These are phyloP conservation scores for Ferdinandea cuprea DNA, from an alignment of 2,888 invertebrate genomes.

Conservation along the genomic window DNA sequence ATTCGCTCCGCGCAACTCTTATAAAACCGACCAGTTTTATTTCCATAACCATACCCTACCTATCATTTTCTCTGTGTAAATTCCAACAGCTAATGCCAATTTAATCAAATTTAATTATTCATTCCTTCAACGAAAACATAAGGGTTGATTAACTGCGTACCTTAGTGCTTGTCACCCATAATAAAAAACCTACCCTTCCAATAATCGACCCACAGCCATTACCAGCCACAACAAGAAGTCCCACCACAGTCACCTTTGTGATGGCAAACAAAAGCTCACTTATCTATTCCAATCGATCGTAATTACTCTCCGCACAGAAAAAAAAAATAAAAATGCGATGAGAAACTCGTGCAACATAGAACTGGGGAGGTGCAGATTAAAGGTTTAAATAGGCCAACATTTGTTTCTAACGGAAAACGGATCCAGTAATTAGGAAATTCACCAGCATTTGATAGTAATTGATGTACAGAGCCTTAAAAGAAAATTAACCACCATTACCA, in stretches of 20 bases:
- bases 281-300: background rate
- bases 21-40: too few relatives aligned
- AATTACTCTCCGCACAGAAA: background rate
- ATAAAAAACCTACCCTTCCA: background rate
- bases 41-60: background rate
- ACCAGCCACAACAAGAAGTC: constrained; percentile 1
- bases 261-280: background rate
- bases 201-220: constrained; percentile 1
- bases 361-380: too few relatives aligned
- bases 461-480: background rate
- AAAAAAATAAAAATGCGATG: background rate
- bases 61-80: background rate
- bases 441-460: constrained; percentile 5
- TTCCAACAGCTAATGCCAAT: background rate
- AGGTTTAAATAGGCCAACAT: background rate
- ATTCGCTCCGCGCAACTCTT: too few relatives aligned
- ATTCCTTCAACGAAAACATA: constrained; percentile 14
- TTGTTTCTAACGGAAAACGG: background rate
- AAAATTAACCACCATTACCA: background rate
- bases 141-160: constrained; percentile 16
- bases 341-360: background rate
- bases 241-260: background rate
- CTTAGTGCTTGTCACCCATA: constrained; percentile 3
- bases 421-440: constrained; percentile 7
- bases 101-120: constrained; percentile 28